Conservation (phyloP, 2,888 invertebrate genomes). For the Agrotis puta region DNA sequence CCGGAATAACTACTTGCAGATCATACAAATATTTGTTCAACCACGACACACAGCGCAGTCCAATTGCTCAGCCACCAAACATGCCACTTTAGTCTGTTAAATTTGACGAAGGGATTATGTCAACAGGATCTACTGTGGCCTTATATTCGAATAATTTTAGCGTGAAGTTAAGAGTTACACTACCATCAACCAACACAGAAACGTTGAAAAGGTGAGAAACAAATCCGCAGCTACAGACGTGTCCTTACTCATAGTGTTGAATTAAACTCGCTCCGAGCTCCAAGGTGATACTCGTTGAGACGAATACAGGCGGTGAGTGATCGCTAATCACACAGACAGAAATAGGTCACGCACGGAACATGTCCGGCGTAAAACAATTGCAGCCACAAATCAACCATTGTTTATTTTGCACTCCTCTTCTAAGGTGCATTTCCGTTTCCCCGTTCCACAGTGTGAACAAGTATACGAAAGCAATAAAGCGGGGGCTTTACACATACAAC, state of each 20-base stretch:
- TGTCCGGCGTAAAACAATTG: conserved; percentile 26
- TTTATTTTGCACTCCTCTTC: conserved; percentile 35
- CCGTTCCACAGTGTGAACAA: conserved; percentile 3
- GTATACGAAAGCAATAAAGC: conserved; percentile 4
- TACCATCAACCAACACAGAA: background rate
- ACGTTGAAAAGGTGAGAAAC: background rate
- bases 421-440: conserved; percentile 17
- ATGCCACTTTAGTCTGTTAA: conserved; percentile 7
- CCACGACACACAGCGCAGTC: too few relatives aligned
- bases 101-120: background rate
- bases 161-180: background rate
- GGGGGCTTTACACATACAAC: conserved; percentile 11
- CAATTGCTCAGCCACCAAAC: too few relatives aligned
- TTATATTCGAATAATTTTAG: too few relatives aligned
- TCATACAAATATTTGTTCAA: too few relatives aligned
- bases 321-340: conserved; percentile 47
- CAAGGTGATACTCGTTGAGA: conserved; percentile 60
- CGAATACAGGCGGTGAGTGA: conserved; percentile 38
- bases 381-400: conserved; percentile 16
- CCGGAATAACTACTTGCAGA: too few relatives aligned
- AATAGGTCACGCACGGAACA: conserved; percentile 22
- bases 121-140: too few relatives aligned
- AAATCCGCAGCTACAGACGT: conserved; percentile 8
- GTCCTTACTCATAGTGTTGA: conserved; percentile 19
- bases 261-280: conserved; percentile 37